These are phyloP conservation scores for Tamias sibiricus DNA, from an alignment of 2,113 vertebrate genomes.

Conservation along the genomic window DNA sequence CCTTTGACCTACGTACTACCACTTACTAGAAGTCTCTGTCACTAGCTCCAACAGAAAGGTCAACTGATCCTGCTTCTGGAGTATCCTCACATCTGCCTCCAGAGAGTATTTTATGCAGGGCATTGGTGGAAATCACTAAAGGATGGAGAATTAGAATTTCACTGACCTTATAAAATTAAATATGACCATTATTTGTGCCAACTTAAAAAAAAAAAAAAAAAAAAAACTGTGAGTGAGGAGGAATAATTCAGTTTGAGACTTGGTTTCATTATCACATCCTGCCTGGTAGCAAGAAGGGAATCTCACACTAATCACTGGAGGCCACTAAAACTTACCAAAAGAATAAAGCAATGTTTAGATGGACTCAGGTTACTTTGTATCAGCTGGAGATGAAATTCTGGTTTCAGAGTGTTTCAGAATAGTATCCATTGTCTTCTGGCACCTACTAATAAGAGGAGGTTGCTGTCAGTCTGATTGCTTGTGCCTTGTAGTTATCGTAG, in stretches of 20 bases:
- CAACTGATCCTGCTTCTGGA: not conserved
- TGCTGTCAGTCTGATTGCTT: not conserved
- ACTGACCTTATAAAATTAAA: not conserved
- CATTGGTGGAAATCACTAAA: not conserved
- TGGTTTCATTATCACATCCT: not conserved
- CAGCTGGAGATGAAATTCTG: not conserved
- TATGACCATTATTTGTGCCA: not conserved
- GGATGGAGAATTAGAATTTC: not conserved
- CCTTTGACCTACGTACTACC: not conserved
- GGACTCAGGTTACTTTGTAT: not conserved
- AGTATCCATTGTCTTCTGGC: not conserved
- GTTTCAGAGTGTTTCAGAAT: not conserved
- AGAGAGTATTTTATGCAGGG: not conserved
- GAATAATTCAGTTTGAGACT: conserved; percentile 10
- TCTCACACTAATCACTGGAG: not conserved
- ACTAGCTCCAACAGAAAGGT: not conserved
- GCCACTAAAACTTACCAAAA: not conserved
- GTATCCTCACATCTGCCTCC: not conserved
- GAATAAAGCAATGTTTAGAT: not conserved
- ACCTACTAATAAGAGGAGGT: not conserved
- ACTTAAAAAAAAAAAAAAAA: not conserved
- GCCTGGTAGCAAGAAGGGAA: not conserved
- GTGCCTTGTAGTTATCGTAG: not conserved
- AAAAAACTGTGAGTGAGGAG: not conserved
- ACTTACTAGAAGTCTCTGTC: not conserved